A percentile compares a stretch with the other conserved stretches of the same genome.
Evolutionary conservation across 1,140 invertebrate species (phyloP).

Genomic region (Microplitis demolitor): DNA sequence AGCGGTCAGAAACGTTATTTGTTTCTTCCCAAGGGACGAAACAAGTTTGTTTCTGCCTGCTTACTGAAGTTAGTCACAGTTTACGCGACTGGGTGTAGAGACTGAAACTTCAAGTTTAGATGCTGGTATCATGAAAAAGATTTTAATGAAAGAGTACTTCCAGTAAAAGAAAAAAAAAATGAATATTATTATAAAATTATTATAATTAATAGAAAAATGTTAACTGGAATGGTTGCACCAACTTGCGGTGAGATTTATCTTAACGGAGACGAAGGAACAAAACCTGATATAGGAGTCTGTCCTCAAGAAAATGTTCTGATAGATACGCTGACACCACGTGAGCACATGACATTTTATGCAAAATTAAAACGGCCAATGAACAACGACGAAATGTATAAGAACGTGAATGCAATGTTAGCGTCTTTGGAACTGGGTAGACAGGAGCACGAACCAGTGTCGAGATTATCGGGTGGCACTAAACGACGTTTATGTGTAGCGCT

Average conservation of each 20-base stretch:
- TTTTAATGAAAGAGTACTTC: no score
- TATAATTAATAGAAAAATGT: conserved; percentile 64
- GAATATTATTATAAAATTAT: background rate
- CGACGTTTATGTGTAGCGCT: conserved; percentile 69
- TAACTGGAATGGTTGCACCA: conserved; percentile 69
- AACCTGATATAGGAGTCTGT: conserved; percentile 74
- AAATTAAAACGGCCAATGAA: conserved; percentile 68
- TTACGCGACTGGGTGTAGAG: no score
- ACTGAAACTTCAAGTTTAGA: no score
- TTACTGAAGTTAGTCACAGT: no score
- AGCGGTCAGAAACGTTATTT: no score
- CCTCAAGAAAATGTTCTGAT: conserved; percentile 86
- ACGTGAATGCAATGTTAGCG: conserved; percentile 62
- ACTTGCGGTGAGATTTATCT: conserved; percentile 64
- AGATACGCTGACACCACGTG: conserved; percentile 76
- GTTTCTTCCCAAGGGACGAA: no score
- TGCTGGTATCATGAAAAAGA: no score
- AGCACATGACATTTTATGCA: conserved; percentile 82
- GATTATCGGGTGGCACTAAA: conserved; percentile 68
- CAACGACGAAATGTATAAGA: conserved; percentile 46
- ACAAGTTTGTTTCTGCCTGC: no score
- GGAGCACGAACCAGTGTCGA: conserved; percentile 61
- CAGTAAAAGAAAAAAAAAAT: background rate
- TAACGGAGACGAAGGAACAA: conserved; percentile 50
- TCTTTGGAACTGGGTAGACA: conserved; percentile 65